phyloP scores from a whole-genome alignment of 2,888 invertebrate genomes.

The Caenorhabditis sp. region DNA sequence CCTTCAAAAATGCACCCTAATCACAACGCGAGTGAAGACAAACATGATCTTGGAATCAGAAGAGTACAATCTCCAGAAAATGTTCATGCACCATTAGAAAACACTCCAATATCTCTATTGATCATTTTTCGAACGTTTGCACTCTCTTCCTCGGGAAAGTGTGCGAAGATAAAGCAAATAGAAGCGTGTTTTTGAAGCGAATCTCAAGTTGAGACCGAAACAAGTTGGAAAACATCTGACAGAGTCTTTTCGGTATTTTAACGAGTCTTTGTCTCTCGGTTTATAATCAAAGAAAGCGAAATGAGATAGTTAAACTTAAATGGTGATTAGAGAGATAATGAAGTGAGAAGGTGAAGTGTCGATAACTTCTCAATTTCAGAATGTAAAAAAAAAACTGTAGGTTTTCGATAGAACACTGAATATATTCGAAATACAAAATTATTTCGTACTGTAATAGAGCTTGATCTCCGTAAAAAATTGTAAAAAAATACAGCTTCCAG shows the following conservation, averaged over 20 bases:
- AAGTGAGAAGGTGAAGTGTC: too few relatives aligned
- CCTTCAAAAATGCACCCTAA: neutral
- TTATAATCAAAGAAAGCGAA: neutral
- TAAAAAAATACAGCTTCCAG: too few relatives aligned
- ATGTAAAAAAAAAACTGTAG: too few relatives aligned
- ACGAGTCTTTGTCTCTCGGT: constrained; percentile 29
- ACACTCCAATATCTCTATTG: constrained; percentile 37
- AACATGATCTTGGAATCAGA: neutral
- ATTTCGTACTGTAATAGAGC: too few relatives aligned
- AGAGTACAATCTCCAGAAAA: constrained; percentile 7
- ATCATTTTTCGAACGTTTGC: constrained; percentile 53
- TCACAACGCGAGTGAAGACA: neutral
- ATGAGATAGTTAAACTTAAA: neutral
- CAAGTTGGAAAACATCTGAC: neutral
- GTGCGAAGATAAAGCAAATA: constrained; percentile 25
- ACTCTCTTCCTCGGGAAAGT: constrained; percentile 16
- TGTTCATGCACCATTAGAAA: neutral
- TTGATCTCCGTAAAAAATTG: too few relatives aligned
- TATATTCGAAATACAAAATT: too few relatives aligned
- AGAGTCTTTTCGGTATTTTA: neutral
- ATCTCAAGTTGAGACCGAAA: constrained; percentile 8
- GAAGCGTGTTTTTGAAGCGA: constrained; percentile 3
- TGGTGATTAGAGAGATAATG: neutral
- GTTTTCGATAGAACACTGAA: too few relatives aligned
- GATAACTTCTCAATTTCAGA: too few relatives aligned